Base-by-base conservation (phyloP, 2,797 vertebrate species). In the Threskiornis aethiopicus region DNA sequence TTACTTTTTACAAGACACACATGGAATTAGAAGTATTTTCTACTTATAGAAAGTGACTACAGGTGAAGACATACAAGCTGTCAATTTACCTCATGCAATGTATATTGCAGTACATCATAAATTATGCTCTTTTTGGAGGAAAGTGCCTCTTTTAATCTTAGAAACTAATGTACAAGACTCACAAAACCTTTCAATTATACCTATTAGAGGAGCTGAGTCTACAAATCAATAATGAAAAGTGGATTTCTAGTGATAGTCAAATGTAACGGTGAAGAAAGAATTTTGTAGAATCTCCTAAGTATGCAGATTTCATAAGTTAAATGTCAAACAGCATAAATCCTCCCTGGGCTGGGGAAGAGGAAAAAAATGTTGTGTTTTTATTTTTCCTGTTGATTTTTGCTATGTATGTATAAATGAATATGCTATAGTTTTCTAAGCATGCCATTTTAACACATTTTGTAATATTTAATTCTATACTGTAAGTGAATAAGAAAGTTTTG, bases 31-130 rank as follows among this genome's bases (percentile, higher is more conserved):
- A 90, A 92, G 6, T 33, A 83, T 92, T 94, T 96, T 80, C 64
- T 92, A 61, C 44, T 85, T 90, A 78, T 6, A 57, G 73, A 83
- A 84, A 92, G 64, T 80, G 26, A 85, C 66, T 92, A 70, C 6
- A 78, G 58, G 75, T 71, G 65, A 94, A 95, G 61, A 87, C 35
- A 41, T 65, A 33, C 49, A 85, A 67, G 52, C 44, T 72, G 52
- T 83, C 90, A 71, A 81, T 92, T 94, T 94, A 87, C 85, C 81
- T 96, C 35, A 62, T 78, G 65, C 33, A 84, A 52, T 76, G 54
- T 71, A 25, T 62, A 61, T 69, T 87, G 28, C 79, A 76, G 79
- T 89, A 86, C 82, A 35, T 70, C 28, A 88, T 91, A 93, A 93
- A 84, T 90, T 87, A 77, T 49, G 21, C 29, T 83, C 37, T 69